Conservation (phyloP, 1,140 invertebrate species). For the Acromyrmex echinatior region DNA sequence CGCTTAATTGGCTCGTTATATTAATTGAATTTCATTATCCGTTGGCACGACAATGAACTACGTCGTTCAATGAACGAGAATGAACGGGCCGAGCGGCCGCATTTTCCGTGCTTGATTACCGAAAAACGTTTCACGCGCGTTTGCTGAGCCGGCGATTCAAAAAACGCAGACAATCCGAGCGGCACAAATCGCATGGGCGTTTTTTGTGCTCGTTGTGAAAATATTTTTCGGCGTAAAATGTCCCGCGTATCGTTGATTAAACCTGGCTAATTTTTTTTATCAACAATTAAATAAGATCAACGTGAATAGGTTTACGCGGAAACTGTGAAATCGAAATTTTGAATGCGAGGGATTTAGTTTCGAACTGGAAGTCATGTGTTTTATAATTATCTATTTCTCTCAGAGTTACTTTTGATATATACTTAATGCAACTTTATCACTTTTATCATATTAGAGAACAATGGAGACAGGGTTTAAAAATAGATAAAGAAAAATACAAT, state of each 20-base stretch:
- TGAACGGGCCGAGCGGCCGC: slow-evolving; percentile 67
- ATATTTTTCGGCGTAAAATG: slow-evolving; percentile 65
- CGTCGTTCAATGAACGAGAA: slow-evolving; percentile 66
- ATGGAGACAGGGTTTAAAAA: neutral
- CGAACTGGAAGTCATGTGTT: neutral
- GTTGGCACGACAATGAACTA: slow-evolving; percentile 59
- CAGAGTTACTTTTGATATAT: neutral
- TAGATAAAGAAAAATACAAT: neutral
- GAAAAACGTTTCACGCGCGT: slow-evolving; percentile 67
- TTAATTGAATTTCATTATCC: slow-evolving; percentile 83
- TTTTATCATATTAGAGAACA: too few species aligned
- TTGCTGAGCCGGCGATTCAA: slow-evolving; percentile 58
- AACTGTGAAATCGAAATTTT: neutral
- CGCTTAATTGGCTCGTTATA: slow-evolving; percentile 82
- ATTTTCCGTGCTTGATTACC: slow-evolving; percentile 70
- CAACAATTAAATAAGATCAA: neutral
- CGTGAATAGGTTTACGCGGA: neutral
- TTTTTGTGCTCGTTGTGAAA: slow-evolving; percentile 54
- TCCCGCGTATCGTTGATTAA: slow-evolving; percentile 33
- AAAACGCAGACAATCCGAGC: slow-evolving; percentile 73
- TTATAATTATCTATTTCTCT: neutral
- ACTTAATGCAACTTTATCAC: neutral
- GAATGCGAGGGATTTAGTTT: neutral
- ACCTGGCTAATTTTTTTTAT: slow-evolving; percentile 22
- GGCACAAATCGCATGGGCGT: slow-evolving; percentile 49